phyloP scores from a whole-genome alignment of 2,797 vertebrate species.

The Danio kyathit region DNA sequence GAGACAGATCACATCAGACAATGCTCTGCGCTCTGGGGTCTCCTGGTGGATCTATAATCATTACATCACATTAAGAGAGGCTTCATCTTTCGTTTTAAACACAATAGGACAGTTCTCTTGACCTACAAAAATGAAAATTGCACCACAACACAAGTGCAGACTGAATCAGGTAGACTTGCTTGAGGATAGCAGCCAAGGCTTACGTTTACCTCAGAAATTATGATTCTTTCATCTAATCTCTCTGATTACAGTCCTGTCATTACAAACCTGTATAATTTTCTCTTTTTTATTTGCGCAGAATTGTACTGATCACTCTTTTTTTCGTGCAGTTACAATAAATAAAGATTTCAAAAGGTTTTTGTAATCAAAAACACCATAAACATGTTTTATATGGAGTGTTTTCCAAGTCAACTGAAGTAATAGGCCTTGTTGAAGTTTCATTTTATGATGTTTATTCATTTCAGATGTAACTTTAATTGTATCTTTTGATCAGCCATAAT shows the following conservation, averaged over 20 bases:
- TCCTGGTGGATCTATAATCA: slow-evolving; percentile 29
- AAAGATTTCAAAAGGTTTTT: neutral
- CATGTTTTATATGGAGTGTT: neutral
- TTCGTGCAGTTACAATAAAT: neutral
- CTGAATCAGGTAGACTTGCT: neutral
- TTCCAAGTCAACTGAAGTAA: neutral
- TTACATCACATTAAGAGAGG: slow-evolving; percentile 43
- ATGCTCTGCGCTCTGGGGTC: neutral
- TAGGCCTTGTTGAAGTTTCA: neutral
- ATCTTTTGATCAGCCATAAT: neutral
- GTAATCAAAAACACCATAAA: neutral
- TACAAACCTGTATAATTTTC: neutral
- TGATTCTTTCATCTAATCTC: neutral
- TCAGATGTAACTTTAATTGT: too few species aligned
- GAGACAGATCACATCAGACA: slow-evolving; percentile 28
- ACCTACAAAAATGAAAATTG: slow-evolving; percentile 2
- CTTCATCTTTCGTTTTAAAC: slow-evolving; percentile 28
- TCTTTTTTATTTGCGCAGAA: neutral
- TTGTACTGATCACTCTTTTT: neutral
- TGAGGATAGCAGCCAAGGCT: neutral
- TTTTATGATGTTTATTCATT: too few species aligned
- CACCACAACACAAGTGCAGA: neutral
- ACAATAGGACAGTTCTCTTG: slow-evolving; percentile 20
- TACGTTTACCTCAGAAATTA: neutral
- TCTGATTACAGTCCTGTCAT: neutral